These are phyloP conservation scores for Tetramorium simillimum DNA, from an alignment of 1,140 invertebrate species.

Conservation along the genomic window DNA sequence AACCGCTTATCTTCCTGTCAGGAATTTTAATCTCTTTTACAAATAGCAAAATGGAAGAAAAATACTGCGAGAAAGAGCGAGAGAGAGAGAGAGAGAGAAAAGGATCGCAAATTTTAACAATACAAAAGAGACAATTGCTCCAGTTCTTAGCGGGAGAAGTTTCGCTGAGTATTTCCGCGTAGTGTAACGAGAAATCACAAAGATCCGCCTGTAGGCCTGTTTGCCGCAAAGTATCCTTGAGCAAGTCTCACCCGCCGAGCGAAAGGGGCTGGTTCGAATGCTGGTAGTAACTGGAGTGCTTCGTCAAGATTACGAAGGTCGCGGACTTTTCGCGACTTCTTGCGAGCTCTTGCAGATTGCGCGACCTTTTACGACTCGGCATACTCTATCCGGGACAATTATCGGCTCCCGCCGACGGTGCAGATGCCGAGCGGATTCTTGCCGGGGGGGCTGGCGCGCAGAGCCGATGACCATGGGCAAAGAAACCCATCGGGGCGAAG, in stretches of 20 bases:
- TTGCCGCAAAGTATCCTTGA: slow-evolving; percentile 25
- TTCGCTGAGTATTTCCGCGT: neutral
- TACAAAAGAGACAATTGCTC: slow-evolving; percentile 1
- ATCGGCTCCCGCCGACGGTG: neutral
- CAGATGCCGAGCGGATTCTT: slow-evolving; percentile 31
- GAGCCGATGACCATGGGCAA: slow-evolving; percentile 58
- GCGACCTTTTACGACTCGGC: slow-evolving; percentile 15
- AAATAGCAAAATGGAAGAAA: slow-evolving; percentile 4
- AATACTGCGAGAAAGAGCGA: neutral
- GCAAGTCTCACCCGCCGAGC: neutral
- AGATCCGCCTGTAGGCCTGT: neutral
- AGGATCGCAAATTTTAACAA: neutral
- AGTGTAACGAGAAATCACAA: neutral
- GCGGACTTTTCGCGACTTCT: neutral
- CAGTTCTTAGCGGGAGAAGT: neutral
- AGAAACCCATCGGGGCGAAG: slow-evolving; percentile 45
- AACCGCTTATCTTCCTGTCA: slow-evolving; percentile 7
- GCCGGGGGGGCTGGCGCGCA: neutral
- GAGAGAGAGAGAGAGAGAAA: neutral
- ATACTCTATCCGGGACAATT: slow-evolving; percentile 17
- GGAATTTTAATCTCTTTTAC: slow-evolving; percentile 14
- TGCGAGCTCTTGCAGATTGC: neutral
- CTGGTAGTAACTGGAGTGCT: slow-evolving; percentile 30
- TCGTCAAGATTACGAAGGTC: slow-evolving; percentile 27
- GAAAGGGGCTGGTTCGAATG: slow-evolving; percentile 14